Evolutionary conservation across 35 echinoderm and acorn worm genomes (phyloP), one percentile per base, ranked within the genome.

Genomic region (Stichopus chloronotus): DNA sequence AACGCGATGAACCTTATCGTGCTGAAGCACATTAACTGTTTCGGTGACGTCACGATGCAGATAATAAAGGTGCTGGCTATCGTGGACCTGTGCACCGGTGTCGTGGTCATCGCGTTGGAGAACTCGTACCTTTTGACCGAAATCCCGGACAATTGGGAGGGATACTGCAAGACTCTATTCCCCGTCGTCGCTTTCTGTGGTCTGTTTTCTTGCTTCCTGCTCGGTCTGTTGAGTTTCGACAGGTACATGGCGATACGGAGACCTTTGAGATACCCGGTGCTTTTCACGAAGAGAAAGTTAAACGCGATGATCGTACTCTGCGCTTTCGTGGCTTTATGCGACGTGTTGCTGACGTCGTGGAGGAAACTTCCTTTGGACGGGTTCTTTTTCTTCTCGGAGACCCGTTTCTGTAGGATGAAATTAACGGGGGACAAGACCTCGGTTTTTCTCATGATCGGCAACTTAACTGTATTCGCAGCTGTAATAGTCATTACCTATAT

Each of bases 121-220:
- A 91, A 91, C 90, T 54, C 76, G 2, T 91, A 91, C 78, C 90
- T 91, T 24, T 53, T 91, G 24, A 91, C 90, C 22, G n/a, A 13
- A 4, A 78, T 91, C 20, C 90, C 90, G 7, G 90, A 91, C n/a
- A 56, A 77, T 58, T 91, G 76, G 69, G 72, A 9, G 17, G 76
- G 69, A 8, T 91, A 78, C 63, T 91, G 90, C 56, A 91, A 79
- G 72, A 91, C 90, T 12, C 90, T 91, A n/a, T 91, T 91, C 58
- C 90, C 90, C 19, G 58, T 79, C 10, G 90, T 91, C 5, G 76
- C 57, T 22, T 78, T 91, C n/a, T 91, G 69, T 91, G 90, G 74
- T 23, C 58, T 91, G 25, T 91, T 91, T 56, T 91, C 90, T 58
- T 91, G 90, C 78, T 91, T 79, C 54, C 58, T 91, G 43, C 69